Conservation (phyloP, 2,888 invertebrate genomes). For the Elaeidobius kamerunicus region DNA sequence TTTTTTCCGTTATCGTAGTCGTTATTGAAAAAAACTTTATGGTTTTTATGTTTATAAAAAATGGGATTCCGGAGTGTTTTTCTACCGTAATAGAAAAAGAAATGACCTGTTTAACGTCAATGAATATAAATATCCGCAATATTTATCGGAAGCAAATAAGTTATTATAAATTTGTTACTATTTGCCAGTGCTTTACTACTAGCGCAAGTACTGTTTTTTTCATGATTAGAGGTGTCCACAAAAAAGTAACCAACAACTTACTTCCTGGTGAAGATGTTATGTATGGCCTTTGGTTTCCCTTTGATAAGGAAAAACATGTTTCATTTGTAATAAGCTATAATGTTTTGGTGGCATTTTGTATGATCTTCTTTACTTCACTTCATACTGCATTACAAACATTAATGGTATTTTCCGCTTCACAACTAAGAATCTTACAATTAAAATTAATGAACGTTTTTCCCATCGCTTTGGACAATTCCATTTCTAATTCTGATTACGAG, state of each 20-base stretch:
- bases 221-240: slow-evolving; percentile 7
- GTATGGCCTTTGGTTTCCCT: slow-evolving; percentile 23
- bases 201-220: slow-evolving; percentile 2
- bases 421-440: slow-evolving; percentile 14
- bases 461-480: background rate
- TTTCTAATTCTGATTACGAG: no score
- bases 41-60: slow-evolving; percentile 15
- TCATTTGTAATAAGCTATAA: slow-evolving; percentile 8
- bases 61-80: slow-evolving; percentile 14
- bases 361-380: slow-evolving; percentile 15
- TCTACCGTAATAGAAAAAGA: slow-evolving; percentile 9
- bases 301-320: slow-evolving; percentile 9
- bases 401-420: slow-evolving; percentile 15
- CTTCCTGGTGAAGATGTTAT: slow-evolving; percentile 17
- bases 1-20: slow-evolving; percentile 12
- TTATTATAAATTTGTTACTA: slow-evolving; percentile 11
- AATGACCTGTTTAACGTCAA: background rate
- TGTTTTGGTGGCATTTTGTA: slow-evolving; percentile 5
- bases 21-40: slow-evolving; percentile 20
- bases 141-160: slow-evolving; percentile 8
- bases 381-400: slow-evolving; percentile 17
- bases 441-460: slow-evolving; percentile 8
- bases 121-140: background rate
- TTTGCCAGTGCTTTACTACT: slow-evolving; percentile 12
- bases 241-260: background rate